Percentiles rank a stretch among this genome's conserved stretches.
Conservation (phyloP, 1,140 invertebrate genomes). For the Thrips palmi region DNA sequence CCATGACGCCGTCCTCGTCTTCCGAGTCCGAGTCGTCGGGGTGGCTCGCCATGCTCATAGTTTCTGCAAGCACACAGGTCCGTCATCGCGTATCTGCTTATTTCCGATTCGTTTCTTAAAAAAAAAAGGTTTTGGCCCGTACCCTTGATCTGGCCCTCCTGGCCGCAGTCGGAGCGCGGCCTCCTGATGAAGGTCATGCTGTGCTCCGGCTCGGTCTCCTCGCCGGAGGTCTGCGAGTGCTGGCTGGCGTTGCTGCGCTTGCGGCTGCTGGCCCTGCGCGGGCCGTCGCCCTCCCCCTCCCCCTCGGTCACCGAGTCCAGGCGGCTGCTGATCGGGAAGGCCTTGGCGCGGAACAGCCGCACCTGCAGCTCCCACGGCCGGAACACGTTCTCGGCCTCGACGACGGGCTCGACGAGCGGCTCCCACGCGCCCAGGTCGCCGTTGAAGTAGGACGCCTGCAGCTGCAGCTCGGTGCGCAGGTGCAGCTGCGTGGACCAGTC, state of each 20-base stretch:
- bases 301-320: conserved; percentile 17
- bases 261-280: conserved; percentile 1
- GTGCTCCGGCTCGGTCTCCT: conserved; percentile 35
- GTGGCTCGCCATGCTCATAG: conserved; percentile 23
- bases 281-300: conserved; percentile 14
- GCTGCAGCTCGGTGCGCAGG: conserved; percentile 25
- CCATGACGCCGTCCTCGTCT: conserved; percentile 47
- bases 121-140: too few species aligned
- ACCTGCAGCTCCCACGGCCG: conserved; percentile 53
- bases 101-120: too few species aligned
- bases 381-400: conserved; percentile 43
- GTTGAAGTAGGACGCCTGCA: conserved; percentile 58
- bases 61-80: too few species aligned
- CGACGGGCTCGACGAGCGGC: conserved; percentile 54
- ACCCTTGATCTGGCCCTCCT: too few species aligned
- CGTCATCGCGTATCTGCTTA: too few species aligned
- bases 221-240: conserved; percentile 38
- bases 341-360: conserved; percentile 33
- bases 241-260: too few species aligned
- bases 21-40: conserved; percentile 63
- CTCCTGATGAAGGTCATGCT: conserved; percentile 33
- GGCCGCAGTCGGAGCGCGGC: conserved; percentile 25
- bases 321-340: conserved; percentile 34
- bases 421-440: conserved; percentile 55
- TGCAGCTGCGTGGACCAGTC: conserved; percentile 43